Base-by-base conservation (phyloP, 2,113 vertebrate species). In the Phodopus roborovskii region DNA sequence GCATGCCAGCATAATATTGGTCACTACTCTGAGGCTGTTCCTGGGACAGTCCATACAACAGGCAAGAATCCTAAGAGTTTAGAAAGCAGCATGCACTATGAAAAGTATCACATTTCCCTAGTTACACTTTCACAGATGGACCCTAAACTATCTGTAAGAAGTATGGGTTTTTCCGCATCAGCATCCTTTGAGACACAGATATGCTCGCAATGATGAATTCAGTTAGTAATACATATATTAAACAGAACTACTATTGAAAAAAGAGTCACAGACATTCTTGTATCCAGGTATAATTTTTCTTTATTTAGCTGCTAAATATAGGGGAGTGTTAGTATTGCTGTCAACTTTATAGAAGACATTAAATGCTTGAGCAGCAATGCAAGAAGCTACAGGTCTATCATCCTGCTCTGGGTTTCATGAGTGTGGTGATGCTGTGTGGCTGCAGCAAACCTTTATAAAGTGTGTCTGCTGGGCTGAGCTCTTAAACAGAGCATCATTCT, bases 291-390 rank as follows among this genome's bases (percentile, higher is more conserved):
- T 84, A 30, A 82, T 84, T 89, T 86, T 88, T 90, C 83, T 99
- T 99, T 98, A 98, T 98, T 98, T 93, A 56, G 94, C 97, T 95
- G 95, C 74, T 93, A 97, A 79, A 75, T 86, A 95, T 42, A 94
- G 78, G 94, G 93, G 93, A 93, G 88, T n/a, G 33, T 48, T 88
- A 96, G 91, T 94, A 97, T 88, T 97, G 81, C 66, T 95, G 79
- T 97, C 97, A 97, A 97, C 95, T 88, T 85, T 70, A 78, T 8
- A 78, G 60, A 88, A 88, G 96, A n/a, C 93, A 81, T 97, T 97
- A 97, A 71, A 98, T 97, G 71, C 45, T 96, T 77, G 53, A 91
- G 50, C 12, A 96, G 96, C 88, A 81, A 70, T 92, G 96, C 13
- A 45, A 88, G 91, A 98, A 94, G 94, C 4, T 3, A 0, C 64